Conservation (phyloP, 2,888 invertebrate genomes). For the Pachydiplax longipennis region DNA sequence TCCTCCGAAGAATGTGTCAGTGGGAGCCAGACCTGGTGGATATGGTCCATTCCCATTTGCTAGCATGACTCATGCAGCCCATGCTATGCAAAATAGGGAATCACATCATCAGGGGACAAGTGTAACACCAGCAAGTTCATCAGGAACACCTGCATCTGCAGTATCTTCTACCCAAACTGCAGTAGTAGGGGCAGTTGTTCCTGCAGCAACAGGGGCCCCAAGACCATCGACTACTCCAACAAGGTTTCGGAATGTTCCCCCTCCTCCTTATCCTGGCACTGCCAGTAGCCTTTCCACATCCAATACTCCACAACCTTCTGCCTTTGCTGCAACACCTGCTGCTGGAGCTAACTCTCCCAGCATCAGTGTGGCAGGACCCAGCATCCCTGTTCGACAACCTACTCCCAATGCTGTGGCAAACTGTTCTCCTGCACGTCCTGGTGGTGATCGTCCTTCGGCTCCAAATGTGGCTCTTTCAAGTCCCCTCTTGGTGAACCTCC, state of each 20-base stretch:
- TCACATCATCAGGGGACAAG: slow-evolving; percentile 51
- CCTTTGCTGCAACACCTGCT: slow-evolving; percentile 55
- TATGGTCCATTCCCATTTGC: slow-evolving; percentile 81
- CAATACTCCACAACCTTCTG: slow-evolving; percentile 55
- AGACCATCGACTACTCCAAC: slow-evolving; percentile 2
- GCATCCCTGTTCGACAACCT: slow-evolving; percentile 17
- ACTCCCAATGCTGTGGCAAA: slow-evolving; percentile 4
- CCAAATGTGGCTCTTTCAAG: slow-evolving; percentile 79
- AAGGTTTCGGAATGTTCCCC: slow-evolving; percentile 49
- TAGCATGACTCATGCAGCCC: slow-evolving; percentile 86
- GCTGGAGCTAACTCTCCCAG: slow-evolving; percentile 32
- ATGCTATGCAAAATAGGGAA: slow-evolving; percentile 81
- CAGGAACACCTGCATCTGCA: slow-evolving; percentile 48
- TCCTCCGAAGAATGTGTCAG: slow-evolving; percentile 57
- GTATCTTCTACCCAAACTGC: slow-evolving; percentile 54
- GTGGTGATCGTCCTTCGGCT: slow-evolving; percentile 54
- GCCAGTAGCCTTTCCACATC: slow-evolving; percentile 55
- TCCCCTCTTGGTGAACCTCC: slow-evolving; percentile 87
- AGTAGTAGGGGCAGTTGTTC: not conserved
- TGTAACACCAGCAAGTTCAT: slow-evolving; percentile 47
- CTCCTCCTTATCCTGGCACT: slow-evolving; percentile 53
- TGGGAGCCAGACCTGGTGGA: slow-evolving; percentile 63
- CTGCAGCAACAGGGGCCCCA: slow-evolving; percentile 30
- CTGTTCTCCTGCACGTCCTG: slow-evolving; percentile 54
- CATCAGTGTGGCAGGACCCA: slow-evolving; percentile 26